A percentile compares a stretch with the other conserved stretches of the same genome.
These are phyloP conservation scores for Mustelus asterias DNA, from an alignment of 2,113 vertebrate species.

Conservation along the genomic window DNA sequence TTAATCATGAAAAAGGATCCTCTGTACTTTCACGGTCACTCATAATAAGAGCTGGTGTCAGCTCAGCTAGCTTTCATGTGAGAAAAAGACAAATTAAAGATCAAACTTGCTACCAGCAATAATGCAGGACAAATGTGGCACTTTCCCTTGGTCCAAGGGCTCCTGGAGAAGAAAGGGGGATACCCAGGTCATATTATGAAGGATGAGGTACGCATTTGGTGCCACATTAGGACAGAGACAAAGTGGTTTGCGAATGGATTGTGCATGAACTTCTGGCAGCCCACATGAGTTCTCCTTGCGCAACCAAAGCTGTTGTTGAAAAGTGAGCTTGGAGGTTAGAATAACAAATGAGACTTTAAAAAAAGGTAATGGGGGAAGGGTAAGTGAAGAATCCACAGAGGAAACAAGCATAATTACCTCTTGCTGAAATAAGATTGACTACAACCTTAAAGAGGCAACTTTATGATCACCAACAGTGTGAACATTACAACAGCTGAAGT, in stretches of 20 bases:
- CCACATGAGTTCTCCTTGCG: background rate
- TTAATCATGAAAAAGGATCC: background rate
- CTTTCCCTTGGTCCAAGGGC: background rate
- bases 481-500: background rate
- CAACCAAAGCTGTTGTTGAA: background rate
- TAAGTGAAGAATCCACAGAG: background rate
- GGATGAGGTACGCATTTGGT: background rate
- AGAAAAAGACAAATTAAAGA: no score
- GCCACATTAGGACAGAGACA: background rate
- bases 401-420: background rate
- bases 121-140: background rate
- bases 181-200: slow-evolving; percentile 2
- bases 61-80: background rate
- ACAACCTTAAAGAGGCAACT: background rate
- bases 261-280: background rate
- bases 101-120: background rate
- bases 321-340: slow-evolving; percentile 1
- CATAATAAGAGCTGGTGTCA: background rate
- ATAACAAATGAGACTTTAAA: background rate
- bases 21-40: background rate
- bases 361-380: background rate
- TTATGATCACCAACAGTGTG: background rate
- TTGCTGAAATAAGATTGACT: slow-evolving; percentile 1
- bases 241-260: slow-evolving; percentile 3
- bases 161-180: background rate